phyloP scores from a whole-genome alignment of 1,140 invertebrate species.

The Drosophila repleta region DNA sequence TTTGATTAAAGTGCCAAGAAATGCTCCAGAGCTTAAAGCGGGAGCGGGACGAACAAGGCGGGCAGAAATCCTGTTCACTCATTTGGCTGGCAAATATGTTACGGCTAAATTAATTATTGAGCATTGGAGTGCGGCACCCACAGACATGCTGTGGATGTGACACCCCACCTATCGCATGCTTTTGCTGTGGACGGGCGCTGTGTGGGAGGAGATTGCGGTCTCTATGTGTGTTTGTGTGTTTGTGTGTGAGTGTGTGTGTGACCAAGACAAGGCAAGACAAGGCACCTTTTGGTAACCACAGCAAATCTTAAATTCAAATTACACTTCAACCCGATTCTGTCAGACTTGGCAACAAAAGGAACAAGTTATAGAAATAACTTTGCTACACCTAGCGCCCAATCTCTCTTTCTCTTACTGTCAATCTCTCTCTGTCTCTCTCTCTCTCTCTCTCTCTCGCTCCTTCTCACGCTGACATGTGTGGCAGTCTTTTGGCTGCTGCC shows the following conservation, averaged over 20 bases:
- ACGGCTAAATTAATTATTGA: constrained; percentile 78
- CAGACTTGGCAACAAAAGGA: constrained; percentile 60
- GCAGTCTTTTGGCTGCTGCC: constrained; percentile 38
- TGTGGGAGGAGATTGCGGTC: not conserved
- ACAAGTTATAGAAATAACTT: constrained; percentile 75
- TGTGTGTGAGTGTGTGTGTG: not conserved
- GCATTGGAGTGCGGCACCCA: constrained; percentile 20
- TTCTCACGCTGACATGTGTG: constrained; percentile 10
- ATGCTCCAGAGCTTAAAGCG: constrained; percentile 23
- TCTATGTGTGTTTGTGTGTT: not conserved
- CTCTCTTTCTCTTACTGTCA: not conserved
- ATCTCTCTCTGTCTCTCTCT: not conserved
- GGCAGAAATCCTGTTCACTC: constrained; percentile 30
- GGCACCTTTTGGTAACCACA: constrained; percentile 67
- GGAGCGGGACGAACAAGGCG: not conserved
- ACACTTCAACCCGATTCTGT: constrained; percentile 70
- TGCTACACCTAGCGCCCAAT: constrained; percentile 13
- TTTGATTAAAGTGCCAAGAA: constrained; percentile 65
- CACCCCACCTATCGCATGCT: constrained; percentile 7
- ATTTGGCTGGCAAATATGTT: constrained; percentile 57
- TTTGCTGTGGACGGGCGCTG: not conserved
- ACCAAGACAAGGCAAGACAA: constrained; percentile 26
- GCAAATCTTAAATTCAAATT: constrained; percentile 83
- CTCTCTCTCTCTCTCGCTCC: not conserved
- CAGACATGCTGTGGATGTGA: constrained; percentile 39